A percentile compares a stretch with the other conserved stretches of the same genome.
phyloP scores from a whole-genome alignment of 2,888 invertebrate species.

The Chaetogeoica ovagalla region DNA sequence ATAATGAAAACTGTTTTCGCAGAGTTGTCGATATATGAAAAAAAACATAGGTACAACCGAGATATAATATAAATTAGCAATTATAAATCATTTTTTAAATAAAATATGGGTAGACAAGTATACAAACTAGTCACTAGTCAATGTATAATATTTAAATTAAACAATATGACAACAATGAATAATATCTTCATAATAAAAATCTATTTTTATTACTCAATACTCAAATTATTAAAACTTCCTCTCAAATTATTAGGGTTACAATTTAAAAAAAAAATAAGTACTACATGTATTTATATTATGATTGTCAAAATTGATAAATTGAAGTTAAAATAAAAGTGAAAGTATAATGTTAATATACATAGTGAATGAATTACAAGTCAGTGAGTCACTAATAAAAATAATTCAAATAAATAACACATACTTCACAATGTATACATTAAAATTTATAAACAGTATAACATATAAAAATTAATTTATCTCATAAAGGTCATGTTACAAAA shows the following conservation, averaged over 20 bases:
- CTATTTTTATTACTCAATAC: not conserved
- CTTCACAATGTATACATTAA: not conserved
- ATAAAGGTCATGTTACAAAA: too few species aligned
- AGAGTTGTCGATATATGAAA: too few species aligned
- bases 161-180: not conserved
- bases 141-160: not conserved
- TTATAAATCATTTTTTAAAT: too few species aligned
- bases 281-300: not conserved
- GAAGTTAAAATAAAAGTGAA: constrained; percentile 8
- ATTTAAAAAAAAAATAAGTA: not conserved
- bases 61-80: too few species aligned
- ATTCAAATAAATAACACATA: not conserved
- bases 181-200: not conserved
- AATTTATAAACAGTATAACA: not conserved
- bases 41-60: too few species aligned
- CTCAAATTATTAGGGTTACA: too few species aligned
- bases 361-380: not conserved
- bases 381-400: constrained; percentile 4
- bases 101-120: not conserved
- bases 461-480: not conserved
- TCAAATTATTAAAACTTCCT: too few species aligned
- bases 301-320: not conserved
- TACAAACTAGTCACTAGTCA: not conserved
- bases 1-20: too few species aligned
- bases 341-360: not conserved